phyloP scores from a whole-genome alignment of 2,113 vertebrate species.

The Acrocephalus arundinaceus region DNA sequence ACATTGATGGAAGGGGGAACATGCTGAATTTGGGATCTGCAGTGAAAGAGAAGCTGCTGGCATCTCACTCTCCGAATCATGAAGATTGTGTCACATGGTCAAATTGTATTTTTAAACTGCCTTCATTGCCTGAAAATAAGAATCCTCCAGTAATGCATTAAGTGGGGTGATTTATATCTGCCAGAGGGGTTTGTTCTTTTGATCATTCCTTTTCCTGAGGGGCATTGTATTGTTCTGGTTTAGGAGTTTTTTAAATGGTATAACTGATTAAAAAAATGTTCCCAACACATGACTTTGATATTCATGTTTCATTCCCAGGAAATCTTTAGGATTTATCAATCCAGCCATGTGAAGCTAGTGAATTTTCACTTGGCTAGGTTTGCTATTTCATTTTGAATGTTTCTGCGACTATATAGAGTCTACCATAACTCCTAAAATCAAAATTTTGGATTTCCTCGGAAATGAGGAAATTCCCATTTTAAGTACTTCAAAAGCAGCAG shows the following conservation, averaged over 20 bases:
- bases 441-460: not conserved
- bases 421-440: not conserved
- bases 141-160: slow-evolving; percentile 16
- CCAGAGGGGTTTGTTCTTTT: slow-evolving; percentile 46
- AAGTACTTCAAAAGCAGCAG: not conserved
- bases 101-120: slow-evolving; percentile 2
- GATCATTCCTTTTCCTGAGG: slow-evolving; percentile 51
- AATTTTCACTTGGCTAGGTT: not conserved
- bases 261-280: slow-evolving; percentile 62
- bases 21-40: not conserved
- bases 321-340: slow-evolving; percentile 48
- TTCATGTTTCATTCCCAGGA: slow-evolving; percentile 25
- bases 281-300: slow-evolving; percentile 58
- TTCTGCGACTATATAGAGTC: not conserved
- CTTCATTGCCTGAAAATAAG: not conserved
- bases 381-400: not conserved
- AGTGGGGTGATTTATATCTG: slow-evolving; percentile 60
- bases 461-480: not conserved
- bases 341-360: not conserved
- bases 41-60: not conserved
- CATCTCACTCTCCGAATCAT: not conserved
- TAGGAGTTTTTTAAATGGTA: slow-evolving; percentile 35
- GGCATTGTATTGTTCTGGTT: slow-evolving; percentile 38
- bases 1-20: not conserved
- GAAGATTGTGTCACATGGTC: not conserved